Conservation (phyloP, 2,888 invertebrate genomes). For the Drosophila diplacantha region DNA sequence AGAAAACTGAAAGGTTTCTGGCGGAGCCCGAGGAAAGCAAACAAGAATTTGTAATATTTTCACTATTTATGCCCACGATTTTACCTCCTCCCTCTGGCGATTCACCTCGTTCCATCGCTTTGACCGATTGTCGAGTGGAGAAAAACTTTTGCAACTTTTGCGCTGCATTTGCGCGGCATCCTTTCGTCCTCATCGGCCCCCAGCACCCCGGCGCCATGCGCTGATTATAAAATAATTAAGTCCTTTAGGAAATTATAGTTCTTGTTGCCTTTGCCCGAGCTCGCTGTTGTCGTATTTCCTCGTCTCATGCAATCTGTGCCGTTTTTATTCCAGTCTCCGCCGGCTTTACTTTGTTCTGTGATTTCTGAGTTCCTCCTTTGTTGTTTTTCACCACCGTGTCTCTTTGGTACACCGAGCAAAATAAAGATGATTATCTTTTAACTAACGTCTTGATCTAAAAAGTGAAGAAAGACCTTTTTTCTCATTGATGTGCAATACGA, state of each 20-base stretch:
- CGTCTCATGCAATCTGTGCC: constrained; percentile 45
- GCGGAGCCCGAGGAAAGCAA: constrained; percentile 28
- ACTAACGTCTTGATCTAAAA: no score
- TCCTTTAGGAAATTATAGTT: constrained; percentile 74
- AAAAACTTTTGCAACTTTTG: constrained; percentile 60
- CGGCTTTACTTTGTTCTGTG: constrained; percentile 13
- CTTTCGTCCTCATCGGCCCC: constrained; percentile 17
- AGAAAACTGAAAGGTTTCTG: constrained; percentile 5
- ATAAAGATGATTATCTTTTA: accelerated
- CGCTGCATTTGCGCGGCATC: constrained; percentile 61
- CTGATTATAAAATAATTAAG: constrained; percentile 76
- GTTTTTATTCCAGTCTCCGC: constrained; percentile 20
- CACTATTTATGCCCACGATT: constrained; percentile 47
- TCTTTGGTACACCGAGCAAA: background rate
- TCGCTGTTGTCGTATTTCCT: constrained; percentile 34
- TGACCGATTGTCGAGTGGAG: constrained; percentile 47
- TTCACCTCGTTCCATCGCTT: constrained; percentile 19
- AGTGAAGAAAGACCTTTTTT: no score
- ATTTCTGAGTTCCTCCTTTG: constrained; percentile 23
- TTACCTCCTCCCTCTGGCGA: constrained; percentile 11
- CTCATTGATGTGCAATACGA: no score
- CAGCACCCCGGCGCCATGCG: constrained; percentile 60
- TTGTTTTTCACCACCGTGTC: background rate
- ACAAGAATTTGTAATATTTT: constrained; percentile 57
- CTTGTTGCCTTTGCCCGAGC: constrained; percentile 44